Evolutionary conservation across 2,797 vertebrate species (phyloP), one percentile per base, ranked within the genome.

Genomic region (Menidia menidia): DNA sequence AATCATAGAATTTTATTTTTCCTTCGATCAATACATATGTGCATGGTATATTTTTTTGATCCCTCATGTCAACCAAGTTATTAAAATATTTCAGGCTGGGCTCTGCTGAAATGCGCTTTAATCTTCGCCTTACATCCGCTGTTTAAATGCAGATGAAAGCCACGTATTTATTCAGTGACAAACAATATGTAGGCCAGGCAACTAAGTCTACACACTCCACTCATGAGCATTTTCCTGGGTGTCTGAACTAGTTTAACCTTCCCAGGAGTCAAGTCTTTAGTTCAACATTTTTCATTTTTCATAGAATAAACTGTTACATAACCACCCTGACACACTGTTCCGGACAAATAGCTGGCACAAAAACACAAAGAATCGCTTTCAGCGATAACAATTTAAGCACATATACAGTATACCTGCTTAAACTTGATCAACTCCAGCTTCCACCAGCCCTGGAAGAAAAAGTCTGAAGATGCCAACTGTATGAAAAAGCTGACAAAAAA

Each of bases 231-330:
- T 77, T 77, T 71, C 67, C 64, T 75, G 30, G 57, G 59, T 66
- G 68, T 80, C 56, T 85, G 73, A 86, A 81, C 77, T 81, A 64
- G 68, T 82, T 89, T 80, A 88, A 82, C 83, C 84, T 86, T 76
- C 67, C 73, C 79, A 68, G 51, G 77, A 83, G 78, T 83, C 56
- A 52, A 53, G 47, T 74, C 50, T 78, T 64, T 35, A 64, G 52
- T 71, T 79, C 62, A 82, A 19, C 3, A 1, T 11, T 68, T 75
- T 75, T 71, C 55, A 52, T 85, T 80, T 73, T 68, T 71, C 44
- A 67, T 67, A 64, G n/a, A 77, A 68, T 60, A 56, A 65, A 42
- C 48, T 78, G 60, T 80, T 82, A 71, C 63, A 66, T 76, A 43
- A 5, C 10, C 10, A 10, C 19, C 44, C 14, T 65, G 56, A 81